Evolutionary conservation across 2,113 vertebrate genomes (phyloP).

Genomic region (Anarhynchus alexandrinus): DNA sequence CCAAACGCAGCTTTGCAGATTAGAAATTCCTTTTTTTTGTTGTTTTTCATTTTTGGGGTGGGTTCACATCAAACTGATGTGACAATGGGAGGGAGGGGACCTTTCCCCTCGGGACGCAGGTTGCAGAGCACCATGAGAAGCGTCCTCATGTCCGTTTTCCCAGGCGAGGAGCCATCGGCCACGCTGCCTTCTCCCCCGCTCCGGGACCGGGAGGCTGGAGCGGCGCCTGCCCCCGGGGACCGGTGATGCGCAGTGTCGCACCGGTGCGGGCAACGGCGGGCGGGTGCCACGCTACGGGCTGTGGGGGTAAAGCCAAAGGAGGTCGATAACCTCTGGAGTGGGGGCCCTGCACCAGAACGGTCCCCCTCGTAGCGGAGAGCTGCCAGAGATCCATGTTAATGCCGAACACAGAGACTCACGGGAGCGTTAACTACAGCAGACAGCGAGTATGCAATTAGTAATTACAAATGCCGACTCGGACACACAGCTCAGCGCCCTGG

Average conservation of each 20-base stretch:
- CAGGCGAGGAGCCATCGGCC: background rate
- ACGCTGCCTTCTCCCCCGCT: background rate
- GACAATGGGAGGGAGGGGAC: background rate
- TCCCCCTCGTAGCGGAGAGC: background rate
- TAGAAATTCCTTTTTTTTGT: too few species aligned
- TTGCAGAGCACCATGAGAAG: background rate
- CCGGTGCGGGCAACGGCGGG: rapidly evolving
- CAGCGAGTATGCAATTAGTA: background rate
- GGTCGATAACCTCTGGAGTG: background rate
- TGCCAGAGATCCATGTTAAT: background rate
- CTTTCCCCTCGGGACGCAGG: rapidly evolving
- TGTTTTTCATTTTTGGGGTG: background rate
- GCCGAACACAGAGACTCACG: background rate
- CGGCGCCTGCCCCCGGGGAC: background rate
- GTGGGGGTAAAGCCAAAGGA: rapidly evolving
- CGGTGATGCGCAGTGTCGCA: too few species aligned
- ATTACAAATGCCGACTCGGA: background rate
- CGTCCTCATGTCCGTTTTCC: rapidly evolving
- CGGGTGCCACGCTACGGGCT: rapidly evolving
- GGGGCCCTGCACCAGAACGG: background rate
- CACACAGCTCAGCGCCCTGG: background rate
- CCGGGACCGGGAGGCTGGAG: background rate
- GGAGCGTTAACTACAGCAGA: background rate
- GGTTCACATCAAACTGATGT: background rate
- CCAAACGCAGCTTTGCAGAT: background rate